Evolutionary conservation across 1,140 invertebrate genomes (phyloP).

Genomic region (Sinonovacula constricta): DNA sequence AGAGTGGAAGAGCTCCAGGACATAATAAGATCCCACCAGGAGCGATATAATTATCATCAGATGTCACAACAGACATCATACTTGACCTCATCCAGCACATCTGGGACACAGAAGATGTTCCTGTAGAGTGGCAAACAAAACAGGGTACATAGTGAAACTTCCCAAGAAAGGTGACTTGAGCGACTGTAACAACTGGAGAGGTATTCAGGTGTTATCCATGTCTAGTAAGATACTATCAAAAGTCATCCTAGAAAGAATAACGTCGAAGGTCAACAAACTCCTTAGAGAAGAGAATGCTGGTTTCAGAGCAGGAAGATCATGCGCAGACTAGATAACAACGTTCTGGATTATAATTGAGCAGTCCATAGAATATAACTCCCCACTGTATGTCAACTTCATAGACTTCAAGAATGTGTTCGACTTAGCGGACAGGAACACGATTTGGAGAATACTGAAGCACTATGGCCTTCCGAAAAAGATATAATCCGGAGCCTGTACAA

Average conservation of each 20-base stretch:
- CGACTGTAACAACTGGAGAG: conserved; percentile 60
- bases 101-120: conserved; percentile 34
- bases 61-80: conserved; percentile 6
- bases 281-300: conserved; percentile 51
- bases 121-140: conserved; percentile 59
- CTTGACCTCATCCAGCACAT: conserved; percentile 5
- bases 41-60: no score
- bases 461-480: conserved; percentile 53
- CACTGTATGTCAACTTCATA: conserved; percentile 58
- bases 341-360: conserved; percentile 58
- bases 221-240: neutral
- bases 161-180: conserved; percentile 67
- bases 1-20: conserved; percentile 25
- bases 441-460: conserved; percentile 56
- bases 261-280: conserved; percentile 26
- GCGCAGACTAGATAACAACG: conserved; percentile 51
- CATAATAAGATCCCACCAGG: no score
- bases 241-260: conserved; percentile 44
- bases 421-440: conserved; percentile 52
- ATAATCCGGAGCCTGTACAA: conserved; percentile 50
- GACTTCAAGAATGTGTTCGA: conserved; percentile 68
- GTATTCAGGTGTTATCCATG: conserved; percentile 58
- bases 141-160: conserved; percentile 53
- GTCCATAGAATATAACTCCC: conserved; percentile 55
- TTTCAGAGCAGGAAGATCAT: conserved; percentile 40